These are phyloP conservation scores for Elymnias hypermnestra DNA, from an alignment of 1,140 invertebrate species.

Conservation along the genomic window DNA sequence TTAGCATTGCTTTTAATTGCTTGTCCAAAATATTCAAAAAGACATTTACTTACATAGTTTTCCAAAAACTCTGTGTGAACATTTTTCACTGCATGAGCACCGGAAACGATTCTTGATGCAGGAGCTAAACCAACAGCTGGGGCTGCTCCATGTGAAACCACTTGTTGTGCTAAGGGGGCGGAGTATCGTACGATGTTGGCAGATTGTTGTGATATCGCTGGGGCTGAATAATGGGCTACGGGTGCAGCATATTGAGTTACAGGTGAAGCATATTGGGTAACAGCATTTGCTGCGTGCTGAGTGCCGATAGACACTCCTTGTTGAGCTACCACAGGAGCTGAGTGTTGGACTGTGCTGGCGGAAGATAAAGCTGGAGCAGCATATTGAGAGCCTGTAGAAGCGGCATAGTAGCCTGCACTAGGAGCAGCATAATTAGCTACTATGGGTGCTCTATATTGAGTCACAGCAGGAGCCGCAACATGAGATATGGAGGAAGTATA, in stretches of 20 bases:
- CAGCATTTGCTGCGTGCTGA: conserved; percentile 27
- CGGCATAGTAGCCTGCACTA: conserved; percentile 30
- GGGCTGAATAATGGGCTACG: conserved; percentile 28
- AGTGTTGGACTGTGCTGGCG: conserved; percentile 24
- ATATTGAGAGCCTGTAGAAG: conserved; percentile 33
- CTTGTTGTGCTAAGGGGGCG: conserved; percentile 31
- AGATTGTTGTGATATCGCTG: conserved; percentile 24
- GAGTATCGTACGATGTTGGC: conserved; percentile 26
- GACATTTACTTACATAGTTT: conserved; percentile 75
- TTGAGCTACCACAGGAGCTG: conserved; percentile 23
- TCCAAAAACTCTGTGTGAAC: conserved; percentile 77
- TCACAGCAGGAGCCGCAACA: conserved; percentile 24
- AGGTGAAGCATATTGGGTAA: too few species aligned
- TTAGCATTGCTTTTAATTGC: too few species aligned
- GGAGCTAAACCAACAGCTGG: conserved; percentile 28
- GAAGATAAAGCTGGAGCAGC: conserved; percentile 24
- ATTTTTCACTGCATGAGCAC: conserved; percentile 61
- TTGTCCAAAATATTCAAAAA: not conserved
- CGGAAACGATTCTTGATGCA: conserved; percentile 22
- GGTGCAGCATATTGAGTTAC: conserved; percentile 29
- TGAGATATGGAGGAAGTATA: conserved; percentile 28
- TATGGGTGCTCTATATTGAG: conserved; percentile 25
- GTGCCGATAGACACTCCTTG: conserved; percentile 25
- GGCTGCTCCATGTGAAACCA: conserved; percentile 29
- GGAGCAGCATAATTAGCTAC: conserved; percentile 22